phyloP scores from a whole-genome alignment of 2,797 vertebrate species.

The Somateria mollissima region DNA sequence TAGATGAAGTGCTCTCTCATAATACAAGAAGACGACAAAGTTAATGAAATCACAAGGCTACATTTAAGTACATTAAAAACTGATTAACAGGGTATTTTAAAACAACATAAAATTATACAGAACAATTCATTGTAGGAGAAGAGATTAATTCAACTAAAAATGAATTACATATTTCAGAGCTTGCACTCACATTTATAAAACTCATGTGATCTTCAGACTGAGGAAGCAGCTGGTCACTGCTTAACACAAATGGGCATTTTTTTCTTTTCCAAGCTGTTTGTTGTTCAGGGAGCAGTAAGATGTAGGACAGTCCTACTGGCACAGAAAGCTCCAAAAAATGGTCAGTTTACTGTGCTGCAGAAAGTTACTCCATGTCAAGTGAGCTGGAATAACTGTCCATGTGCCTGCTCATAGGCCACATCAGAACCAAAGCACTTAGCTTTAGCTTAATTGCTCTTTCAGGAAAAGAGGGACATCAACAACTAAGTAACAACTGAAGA shows the following conservation, averaged over 20 bases:
- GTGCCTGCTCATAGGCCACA: not conserved
- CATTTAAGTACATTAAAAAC: not conserved
- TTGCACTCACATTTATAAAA: not conserved
- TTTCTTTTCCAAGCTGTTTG: not conserved
- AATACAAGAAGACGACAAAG: not conserved
- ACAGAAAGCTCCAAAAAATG: not conserved
- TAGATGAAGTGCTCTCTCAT: not conserved
- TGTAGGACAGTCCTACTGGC: not conserved
- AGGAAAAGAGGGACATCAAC: not conserved
- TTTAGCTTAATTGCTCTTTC: not conserved
- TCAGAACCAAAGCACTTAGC: not conserved
- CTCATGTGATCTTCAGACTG: rapidly evolving
- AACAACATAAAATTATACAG: not conserved
- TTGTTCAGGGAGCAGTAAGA: not conserved
- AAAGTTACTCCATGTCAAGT: not conserved
- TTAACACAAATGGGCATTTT: not conserved
- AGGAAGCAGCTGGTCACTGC: not conserved
- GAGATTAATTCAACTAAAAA: not conserved
- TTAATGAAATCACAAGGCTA: not conserved
- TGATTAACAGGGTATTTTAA: not conserved
- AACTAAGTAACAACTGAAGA: not conserved
- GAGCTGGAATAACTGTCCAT: not conserved
- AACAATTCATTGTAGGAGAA: not conserved
- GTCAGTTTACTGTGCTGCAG: not conserved
- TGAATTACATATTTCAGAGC: not conserved